Evolutionary conservation across 2,888 invertebrate genomes (phyloP), one percentile per base, ranked within the genome.

Genomic region (Stenolophus ochropezus): DNA sequence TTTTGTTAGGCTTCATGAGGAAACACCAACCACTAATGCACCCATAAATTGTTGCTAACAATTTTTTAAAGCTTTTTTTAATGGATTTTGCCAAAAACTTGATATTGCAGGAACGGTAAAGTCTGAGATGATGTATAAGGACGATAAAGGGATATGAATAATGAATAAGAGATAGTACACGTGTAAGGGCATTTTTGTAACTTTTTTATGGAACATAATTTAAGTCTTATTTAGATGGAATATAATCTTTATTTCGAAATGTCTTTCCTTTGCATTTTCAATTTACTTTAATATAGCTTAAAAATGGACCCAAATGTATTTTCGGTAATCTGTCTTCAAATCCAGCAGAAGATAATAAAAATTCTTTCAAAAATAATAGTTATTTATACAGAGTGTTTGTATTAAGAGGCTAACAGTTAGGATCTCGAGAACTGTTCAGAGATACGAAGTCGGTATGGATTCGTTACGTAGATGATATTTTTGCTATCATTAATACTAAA

Each of bases 41-140:
- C 33, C 65, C 33, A 69, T 69, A 69, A 69, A 69, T 33, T 69
- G 33, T 69, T 69, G 42, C 23, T 23, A 61, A 69, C 33, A 69
- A 69, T 69, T 69, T 69, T 69, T 69, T 69, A 69, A 69, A 69
- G 65, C 42, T 33, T 33, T 69, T 27, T 69, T 69, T 69, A 69
- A 69, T 69, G 65, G 33, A 20, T 69, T 69, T 69, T 33, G 4
- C 33, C 65, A 33, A 33, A 69, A 69, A 18, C 21, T 33, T 69
- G 65, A 69, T 69, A 69, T 14, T 69, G 16, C 16, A 6, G 16
- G 6, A 16, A 8, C 18, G 33, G 33, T 27, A 69, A 69, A 33
- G 65, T 33, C 27, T 33, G 11, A 33, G 16, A 18, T 33, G 33
- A 69, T 11, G 18, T 69, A 14, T 69, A 8, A 16, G 33, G 1